These are phyloP conservation scores for Pristionchus fissidentatus DNA, from an alignment of 2,888 invertebrate genomes.

Conservation along the genomic window DNA sequence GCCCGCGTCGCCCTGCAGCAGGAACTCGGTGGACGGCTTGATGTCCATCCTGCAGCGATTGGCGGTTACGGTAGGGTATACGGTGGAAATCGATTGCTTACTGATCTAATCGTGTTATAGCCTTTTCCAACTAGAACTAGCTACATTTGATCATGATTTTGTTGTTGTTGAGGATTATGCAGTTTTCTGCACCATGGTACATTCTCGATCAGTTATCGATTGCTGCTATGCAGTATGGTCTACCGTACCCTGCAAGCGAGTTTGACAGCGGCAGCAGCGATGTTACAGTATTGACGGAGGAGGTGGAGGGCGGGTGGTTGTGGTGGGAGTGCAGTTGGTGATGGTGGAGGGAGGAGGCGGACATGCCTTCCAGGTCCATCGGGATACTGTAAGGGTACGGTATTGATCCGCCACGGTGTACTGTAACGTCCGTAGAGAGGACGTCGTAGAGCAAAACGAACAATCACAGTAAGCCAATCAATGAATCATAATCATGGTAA, in stretches of 20 bases:
- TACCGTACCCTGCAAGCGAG: constrained; percentile 33
- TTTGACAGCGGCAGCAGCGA: constrained; percentile 30
- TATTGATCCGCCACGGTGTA: too few species aligned
- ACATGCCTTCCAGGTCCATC: neutral
- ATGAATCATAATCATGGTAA: too few species aligned
- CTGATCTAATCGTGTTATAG: too few species aligned
- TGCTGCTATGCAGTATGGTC: neutral
- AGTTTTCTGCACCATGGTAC: neutral
- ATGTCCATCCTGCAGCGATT: constrained; percentile 45
- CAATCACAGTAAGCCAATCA: too few species aligned
- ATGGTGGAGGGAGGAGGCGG: neutral
- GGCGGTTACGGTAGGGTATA: too few species aligned
- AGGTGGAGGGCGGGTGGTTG: neutral
- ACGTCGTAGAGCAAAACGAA: too few species aligned
- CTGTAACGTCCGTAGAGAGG: too few species aligned
- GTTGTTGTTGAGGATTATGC: too few species aligned
- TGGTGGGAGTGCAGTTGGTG: neutral
- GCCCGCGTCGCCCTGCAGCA: constrained; percentile 35
- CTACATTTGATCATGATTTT: too few species aligned
- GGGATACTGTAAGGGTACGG: constrained; percentile 31
- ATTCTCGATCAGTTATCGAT: neutral
- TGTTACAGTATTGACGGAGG: neutral
- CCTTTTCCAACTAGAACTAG: too few species aligned
- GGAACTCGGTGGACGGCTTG: constrained; percentile 21
- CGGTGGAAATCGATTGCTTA: neutral